phyloP scores from a whole-genome alignment of 2,113 vertebrate species.

The Phoenicopterus ruber region DNA sequence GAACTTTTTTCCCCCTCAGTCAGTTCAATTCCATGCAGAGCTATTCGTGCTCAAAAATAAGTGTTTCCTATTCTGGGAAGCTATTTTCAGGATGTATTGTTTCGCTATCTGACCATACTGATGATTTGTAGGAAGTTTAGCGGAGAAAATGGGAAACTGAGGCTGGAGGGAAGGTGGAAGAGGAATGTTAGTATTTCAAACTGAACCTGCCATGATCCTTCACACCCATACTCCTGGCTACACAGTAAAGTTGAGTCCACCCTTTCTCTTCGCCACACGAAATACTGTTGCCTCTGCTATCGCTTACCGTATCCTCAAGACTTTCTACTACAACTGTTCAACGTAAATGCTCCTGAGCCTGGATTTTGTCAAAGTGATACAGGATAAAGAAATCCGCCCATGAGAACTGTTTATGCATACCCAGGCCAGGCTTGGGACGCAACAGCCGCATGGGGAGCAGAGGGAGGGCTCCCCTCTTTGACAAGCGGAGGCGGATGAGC shows the following conservation, averaged over 20 bases:
- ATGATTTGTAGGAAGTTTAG: not conserved
- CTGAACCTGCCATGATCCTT: not conserved
- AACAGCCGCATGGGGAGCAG: not conserved
- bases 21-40: not conserved
- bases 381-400: not conserved
- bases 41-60: not conserved
- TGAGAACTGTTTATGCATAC: not conserved
- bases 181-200: not conserved
- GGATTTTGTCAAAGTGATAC: not conserved
- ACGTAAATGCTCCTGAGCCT: not conserved
- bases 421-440: not conserved
- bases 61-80: not conserved
- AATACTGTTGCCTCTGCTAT: not conserved
- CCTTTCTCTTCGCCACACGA: not conserved
- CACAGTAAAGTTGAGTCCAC: not conserved
- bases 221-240: not conserved
- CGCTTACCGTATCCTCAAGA: not conserved
- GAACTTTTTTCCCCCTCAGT: not conserved
- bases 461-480: not conserved
- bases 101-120: not conserved
- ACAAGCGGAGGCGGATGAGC: not conserved
- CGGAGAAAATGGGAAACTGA: not conserved
- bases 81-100: not conserved
- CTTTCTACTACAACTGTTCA: not conserved
- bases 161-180: not conserved